A percentile compares a stretch with the other conserved stretches of the same genome.
These are phyloP conservation scores for Heliocidaris tuberculata DNA, from an alignment of 35 echinoderm and acorn worm genomes.

Conservation along the genomic window DNA sequence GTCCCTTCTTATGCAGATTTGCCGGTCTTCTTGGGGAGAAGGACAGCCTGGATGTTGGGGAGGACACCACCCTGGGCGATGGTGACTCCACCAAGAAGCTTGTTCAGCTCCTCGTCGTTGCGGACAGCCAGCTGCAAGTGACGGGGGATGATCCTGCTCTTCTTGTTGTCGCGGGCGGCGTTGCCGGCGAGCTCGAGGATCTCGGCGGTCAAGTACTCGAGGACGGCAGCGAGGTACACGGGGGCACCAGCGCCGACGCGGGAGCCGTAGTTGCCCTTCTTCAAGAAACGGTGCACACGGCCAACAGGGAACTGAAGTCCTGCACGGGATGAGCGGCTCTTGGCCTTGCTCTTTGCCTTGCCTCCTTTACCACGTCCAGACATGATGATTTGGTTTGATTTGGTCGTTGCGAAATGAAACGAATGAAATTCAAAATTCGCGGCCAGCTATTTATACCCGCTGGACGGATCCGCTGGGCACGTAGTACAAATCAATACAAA, in stretches of 20 bases:
- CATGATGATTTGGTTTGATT: conserved; percentile 55
- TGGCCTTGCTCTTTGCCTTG: conserved; percentile 54
- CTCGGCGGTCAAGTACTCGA: conserved; percentile 85
- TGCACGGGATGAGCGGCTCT: conserved; percentile 74
- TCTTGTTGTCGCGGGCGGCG: conserved; percentile 93
- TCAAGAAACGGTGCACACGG: conserved; percentile 76
- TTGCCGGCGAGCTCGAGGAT: conserved; percentile 89
- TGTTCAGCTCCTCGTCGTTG: conserved; percentile 89
- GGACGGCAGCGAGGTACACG: conserved; percentile 79
- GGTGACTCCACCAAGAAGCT: conserved; percentile 71
- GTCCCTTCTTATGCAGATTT: not conserved
- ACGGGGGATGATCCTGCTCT: conserved; percentile 80
- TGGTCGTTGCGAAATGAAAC: conserved; percentile 1
- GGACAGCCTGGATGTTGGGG: conserved; percentile 95
- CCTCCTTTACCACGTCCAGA: conserved; percentile 81
- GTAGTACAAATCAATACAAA: not conserved
- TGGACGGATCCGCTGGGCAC: not conserved
- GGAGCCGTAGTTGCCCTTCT: conserved; percentile 77
- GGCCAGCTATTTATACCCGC: conserved; percentile 21
- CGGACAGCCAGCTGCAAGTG: conserved; percentile 84
- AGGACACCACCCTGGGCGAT: conserved; percentile 86
- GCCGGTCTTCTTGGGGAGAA: conserved; percentile 80
- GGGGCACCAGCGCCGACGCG: conserved; percentile 77
- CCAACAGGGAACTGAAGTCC: conserved; percentile 88
- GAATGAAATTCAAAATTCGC: not conserved